Conservation (phyloP, 2,888 invertebrate genomes). For the Tipula vernalis region DNA sequence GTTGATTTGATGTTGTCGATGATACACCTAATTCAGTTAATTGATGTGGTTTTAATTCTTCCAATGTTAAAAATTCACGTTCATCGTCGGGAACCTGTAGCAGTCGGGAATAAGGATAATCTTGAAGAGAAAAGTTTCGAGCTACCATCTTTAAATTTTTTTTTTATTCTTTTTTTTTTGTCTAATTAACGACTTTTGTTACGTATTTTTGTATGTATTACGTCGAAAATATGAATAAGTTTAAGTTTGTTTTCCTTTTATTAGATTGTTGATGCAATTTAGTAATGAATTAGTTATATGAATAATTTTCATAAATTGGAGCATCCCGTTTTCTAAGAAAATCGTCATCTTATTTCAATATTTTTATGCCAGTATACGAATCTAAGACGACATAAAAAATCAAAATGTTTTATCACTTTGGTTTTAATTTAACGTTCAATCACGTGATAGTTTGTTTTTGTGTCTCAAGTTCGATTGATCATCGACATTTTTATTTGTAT, state of each 20-base stretch:
- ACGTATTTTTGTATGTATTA: neutral
- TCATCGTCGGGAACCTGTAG: constrained; percentile 32
- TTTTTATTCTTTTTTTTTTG: no score
- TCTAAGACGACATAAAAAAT: neutral
- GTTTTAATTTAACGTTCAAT: neutral
- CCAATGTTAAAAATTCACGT: constrained; percentile 32
- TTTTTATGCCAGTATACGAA: neutral
- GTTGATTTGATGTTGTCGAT: constrained; percentile 6
- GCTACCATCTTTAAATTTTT: constrained; percentile 29
- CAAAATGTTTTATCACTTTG: neutral
- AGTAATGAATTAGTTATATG: neutral
- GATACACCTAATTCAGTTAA: constrained; percentile 18
- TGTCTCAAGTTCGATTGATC: neutral
- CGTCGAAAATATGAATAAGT: neutral
- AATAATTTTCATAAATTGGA: neutral
- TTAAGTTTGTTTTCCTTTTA: neutral
- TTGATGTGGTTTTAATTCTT: constrained; percentile 33
- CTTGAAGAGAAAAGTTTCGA: constrained; percentile 32
- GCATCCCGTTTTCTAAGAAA: neutral
- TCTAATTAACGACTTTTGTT: neutral
- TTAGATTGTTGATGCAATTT: neutral
- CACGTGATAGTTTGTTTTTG: neutral
- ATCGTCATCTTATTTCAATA: neutral
- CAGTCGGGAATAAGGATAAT: constrained; percentile 33
- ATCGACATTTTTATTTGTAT: neutral